Conservation (phyloP, 2,113 vertebrate genomes). For the Chaetodon trifascialis region DNA sequence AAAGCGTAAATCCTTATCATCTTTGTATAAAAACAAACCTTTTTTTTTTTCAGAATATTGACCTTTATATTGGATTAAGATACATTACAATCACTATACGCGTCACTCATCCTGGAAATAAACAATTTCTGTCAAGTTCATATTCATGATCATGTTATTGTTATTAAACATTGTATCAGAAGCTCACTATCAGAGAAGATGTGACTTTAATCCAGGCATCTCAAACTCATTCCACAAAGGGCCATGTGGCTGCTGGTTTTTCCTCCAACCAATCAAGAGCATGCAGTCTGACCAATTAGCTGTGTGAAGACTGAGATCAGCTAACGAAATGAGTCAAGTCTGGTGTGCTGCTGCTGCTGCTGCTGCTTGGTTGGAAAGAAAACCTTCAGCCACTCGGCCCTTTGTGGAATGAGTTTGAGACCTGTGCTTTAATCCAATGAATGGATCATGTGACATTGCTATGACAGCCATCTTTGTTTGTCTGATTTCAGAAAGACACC, state of each 20-base stretch:
- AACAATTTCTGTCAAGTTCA: background rate
- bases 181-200: background rate
- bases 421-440: background rate
- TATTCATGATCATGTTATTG: background rate
- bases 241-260: no score
- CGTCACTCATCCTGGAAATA: background rate
- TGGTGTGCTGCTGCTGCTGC: no score
- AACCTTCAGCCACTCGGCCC: no score
- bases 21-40: background rate
- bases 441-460: background rate
- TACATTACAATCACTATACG: background rate
- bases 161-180: background rate
- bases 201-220: background rate
- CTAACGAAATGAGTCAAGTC: no score
- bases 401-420: no score
- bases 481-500: slow-evolving; percentile 89
- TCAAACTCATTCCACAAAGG: no score
- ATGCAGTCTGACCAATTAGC: no score
- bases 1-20: background rate
- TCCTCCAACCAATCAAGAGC: no score
- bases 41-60: background rate
- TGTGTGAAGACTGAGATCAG: no score
- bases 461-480: slow-evolving; percentile 14
- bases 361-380: no score
- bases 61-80: background rate